Conservation (phyloP, 64 coral and sea anemone genomes). For the Exaiptasia diaphana region DNA sequence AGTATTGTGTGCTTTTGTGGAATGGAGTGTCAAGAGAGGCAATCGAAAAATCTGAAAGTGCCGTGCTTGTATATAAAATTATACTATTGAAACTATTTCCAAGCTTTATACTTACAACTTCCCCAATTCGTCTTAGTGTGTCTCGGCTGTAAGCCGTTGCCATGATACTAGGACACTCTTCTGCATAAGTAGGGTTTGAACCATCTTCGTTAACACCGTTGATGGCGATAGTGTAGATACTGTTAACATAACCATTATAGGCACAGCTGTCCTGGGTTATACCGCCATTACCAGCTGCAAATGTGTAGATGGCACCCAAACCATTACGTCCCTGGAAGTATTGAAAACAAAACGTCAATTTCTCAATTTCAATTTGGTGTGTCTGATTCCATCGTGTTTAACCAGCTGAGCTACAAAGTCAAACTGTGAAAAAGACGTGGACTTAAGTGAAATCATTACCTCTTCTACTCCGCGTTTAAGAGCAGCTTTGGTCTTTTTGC, state of each 20-base stretch:
- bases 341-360: too few species aligned
- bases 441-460: neutral
- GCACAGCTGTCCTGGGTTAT: conserved; percentile 33
- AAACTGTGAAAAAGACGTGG: too few species aligned
- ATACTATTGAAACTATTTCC: too few species aligned
- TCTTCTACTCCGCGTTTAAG: neutral
- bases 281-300: conserved; percentile 48
- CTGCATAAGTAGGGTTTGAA: conserved; percentile 9
- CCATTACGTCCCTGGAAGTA: conserved; percentile 27
- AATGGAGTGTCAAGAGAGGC: too few species aligned
- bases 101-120: conserved; percentile 45
- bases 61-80: too few species aligned
- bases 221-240: conserved; percentile 39
- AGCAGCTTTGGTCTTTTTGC: neutral
- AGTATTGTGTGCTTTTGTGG: too few species aligned
- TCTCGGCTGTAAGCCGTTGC: conserved; percentile 32
- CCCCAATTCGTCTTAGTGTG: neutral
- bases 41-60: too few species aligned
- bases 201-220: conserved; percentile 33
- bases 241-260: conserved; percentile 45
- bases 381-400: too few species aligned
- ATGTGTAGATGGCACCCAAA: conserved; percentile 28
- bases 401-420: too few species aligned
- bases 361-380: too few species aligned
- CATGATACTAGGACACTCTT: conserved; percentile 31